Evolutionary conservation across 2,888 invertebrate genomes (phyloP).

Genomic region (Phalera bucephala): DNA sequence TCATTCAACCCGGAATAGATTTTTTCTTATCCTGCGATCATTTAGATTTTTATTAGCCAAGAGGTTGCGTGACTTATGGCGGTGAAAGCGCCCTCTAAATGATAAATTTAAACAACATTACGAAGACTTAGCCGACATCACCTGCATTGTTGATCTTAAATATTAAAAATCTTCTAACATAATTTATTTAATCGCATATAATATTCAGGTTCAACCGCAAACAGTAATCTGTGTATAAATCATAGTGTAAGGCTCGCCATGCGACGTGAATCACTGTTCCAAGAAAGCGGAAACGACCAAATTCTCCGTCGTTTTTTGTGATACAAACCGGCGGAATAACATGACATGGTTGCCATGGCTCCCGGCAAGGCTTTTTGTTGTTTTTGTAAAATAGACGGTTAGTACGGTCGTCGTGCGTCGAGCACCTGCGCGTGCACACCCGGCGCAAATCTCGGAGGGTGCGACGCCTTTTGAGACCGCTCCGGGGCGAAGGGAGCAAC

Average conservation of each 20-base stretch:
- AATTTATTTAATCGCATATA: conserved; percentile 58
- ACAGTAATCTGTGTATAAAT: conserved; percentile 68
- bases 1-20: conserved; percentile 17
- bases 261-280: conserved; percentile 77
- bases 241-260: conserved; percentile 62
- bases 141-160: conserved; percentile 48
- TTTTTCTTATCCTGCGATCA: conserved; percentile 32
- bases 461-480: conserved; percentile 42
- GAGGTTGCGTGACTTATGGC: conserved; percentile 62
- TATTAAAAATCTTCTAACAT: conserved; percentile 57
- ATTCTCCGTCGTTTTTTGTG: conserved; percentile 71
- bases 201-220: conserved; percentile 60
- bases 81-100: conserved; percentile 65
- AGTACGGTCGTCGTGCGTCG: conserved; percentile 58
- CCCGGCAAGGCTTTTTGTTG: conserved; percentile 42
- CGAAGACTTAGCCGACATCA: conserved; percentile 42
- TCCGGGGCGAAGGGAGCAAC: conserved; percentile 37
- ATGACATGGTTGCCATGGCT: conserved; percentile 48
- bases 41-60: conserved; percentile 41
- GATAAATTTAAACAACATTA: conserved; percentile 59
- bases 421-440: conserved; percentile 74
- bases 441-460: conserved; percentile 76
- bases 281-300: conserved; percentile 78
- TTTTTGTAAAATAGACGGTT: conserved; percentile 64
- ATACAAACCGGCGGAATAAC: conserved; percentile 55